Evolutionary conservation across 2,888 invertebrate species (phyloP).

Genomic region (Acanthosepion esculentum): DNA sequence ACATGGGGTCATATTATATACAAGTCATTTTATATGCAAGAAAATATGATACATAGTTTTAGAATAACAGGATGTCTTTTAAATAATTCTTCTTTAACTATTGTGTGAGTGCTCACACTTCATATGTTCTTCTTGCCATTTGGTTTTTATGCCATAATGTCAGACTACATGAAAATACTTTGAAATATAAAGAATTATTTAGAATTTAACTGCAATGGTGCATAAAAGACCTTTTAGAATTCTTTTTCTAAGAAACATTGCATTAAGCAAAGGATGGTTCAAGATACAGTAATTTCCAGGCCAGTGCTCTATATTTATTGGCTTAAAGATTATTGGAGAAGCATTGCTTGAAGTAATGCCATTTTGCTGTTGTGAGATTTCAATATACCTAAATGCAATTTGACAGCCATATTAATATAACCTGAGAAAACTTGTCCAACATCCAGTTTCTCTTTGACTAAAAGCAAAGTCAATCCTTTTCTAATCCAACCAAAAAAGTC

Average conservation of each 20-base stretch:
- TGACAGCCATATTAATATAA: not conserved
- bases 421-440: too few species aligned
- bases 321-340: not conserved
- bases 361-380: not conserved
- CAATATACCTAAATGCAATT: not conserved
- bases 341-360: not conserved
- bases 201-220: not conserved
- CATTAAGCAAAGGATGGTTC: not conserved
- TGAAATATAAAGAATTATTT: not conserved
- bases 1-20: too few species aligned
- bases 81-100: not conserved
- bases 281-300: not conserved
- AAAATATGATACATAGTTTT: too few species aligned
- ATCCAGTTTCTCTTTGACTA: too few species aligned
- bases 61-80: not conserved
- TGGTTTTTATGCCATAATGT: not conserved
- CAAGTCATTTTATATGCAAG: too few species aligned
- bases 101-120: not conserved
- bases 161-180: not conserved
- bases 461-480: too few species aligned
- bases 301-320: not conserved
- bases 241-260: not conserved
- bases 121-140: not conserved
- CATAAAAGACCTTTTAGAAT: not conserved
- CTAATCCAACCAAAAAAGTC: too few species aligned